These are phyloP conservation scores for Enhydra lutris DNA, from an alignment of 2,113 vertebrate species.

Conservation along the genomic window DNA sequence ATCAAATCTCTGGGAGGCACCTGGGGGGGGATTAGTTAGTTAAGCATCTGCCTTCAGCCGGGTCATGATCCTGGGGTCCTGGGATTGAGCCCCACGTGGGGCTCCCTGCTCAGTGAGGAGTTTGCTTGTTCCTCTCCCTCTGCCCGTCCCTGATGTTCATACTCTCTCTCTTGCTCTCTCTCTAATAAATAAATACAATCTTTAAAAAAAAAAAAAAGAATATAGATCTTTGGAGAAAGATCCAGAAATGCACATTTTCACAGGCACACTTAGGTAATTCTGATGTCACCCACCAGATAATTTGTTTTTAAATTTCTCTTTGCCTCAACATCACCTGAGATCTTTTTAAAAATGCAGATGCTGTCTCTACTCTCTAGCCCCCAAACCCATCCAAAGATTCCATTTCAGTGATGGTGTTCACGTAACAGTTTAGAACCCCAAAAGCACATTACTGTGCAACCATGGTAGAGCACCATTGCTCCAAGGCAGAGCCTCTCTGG, in stretches of 20 bases:
- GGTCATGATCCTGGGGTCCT: no score
- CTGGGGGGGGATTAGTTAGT: no score
- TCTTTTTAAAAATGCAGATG: not conserved
- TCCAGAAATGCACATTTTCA: not conserved
- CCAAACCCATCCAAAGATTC: not conserved
- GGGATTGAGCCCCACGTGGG: no score
- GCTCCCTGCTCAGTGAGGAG: no score
- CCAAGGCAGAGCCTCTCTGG: not conserved
- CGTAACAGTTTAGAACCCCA: not conserved
- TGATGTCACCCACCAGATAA: not conserved
- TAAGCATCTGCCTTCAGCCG: no score
- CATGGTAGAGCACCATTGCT: not conserved
- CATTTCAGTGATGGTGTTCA: not conserved
- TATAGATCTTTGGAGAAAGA: not conserved
- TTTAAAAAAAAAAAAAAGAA: not conserved
- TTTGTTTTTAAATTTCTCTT: not conserved
- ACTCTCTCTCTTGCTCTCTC: no score
- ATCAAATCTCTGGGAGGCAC: not conserved
- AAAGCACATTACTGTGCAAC: not conserved
- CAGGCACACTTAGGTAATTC: not conserved
- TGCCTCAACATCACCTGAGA: not conserved
- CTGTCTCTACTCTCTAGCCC: fast-evolving
- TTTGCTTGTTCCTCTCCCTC: no score
- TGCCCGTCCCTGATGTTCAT: no score
- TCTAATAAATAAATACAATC: no score